Conservation (phyloP, 2,113 vertebrate species). For the Campylomormyrus numenius region DNA sequence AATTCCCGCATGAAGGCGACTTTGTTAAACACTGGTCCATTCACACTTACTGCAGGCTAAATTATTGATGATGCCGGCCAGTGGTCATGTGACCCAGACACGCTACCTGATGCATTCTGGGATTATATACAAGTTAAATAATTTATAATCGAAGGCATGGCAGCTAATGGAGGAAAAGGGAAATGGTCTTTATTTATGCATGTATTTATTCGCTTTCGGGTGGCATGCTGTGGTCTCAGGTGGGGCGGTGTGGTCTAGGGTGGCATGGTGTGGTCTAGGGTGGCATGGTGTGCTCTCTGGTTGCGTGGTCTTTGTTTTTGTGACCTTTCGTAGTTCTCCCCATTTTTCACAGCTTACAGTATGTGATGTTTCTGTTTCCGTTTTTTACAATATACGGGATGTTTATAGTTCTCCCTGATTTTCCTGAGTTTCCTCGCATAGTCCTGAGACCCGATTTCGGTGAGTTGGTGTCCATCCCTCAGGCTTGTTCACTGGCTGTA, state of each 20-base stretch:
- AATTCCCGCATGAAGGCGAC: neutral
- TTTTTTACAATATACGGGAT: neutral
- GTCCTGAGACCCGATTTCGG: neutral
- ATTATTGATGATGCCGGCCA: neutral
- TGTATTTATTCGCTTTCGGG: neutral
- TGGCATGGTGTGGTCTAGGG: neutral
- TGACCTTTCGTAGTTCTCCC: neutral
- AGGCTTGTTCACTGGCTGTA: neutral
- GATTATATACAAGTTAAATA: neutral
- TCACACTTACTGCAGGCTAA: neutral
- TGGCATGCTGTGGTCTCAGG: neutral
- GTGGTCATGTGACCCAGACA: neutral
- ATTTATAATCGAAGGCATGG: neutral
- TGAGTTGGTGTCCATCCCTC: neutral
- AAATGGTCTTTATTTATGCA: neutral
- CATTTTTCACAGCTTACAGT: neutral
- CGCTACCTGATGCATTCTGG: neutral
- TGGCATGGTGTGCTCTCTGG: no score
- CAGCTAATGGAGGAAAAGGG: neutral
- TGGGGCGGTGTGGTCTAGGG: neutral
- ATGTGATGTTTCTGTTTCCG: neutral
- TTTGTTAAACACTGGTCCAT: neutral
- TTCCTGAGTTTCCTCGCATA: neutral
- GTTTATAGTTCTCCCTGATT: neutral
- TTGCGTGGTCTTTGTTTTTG: neutral